A percentile compares a stretch with the other conserved stretches of the same genome.
These are phyloP conservation scores for Echinops telfairi DNA, from an alignment of 2,113 vertebrate genomes.

Conservation along the genomic window DNA sequence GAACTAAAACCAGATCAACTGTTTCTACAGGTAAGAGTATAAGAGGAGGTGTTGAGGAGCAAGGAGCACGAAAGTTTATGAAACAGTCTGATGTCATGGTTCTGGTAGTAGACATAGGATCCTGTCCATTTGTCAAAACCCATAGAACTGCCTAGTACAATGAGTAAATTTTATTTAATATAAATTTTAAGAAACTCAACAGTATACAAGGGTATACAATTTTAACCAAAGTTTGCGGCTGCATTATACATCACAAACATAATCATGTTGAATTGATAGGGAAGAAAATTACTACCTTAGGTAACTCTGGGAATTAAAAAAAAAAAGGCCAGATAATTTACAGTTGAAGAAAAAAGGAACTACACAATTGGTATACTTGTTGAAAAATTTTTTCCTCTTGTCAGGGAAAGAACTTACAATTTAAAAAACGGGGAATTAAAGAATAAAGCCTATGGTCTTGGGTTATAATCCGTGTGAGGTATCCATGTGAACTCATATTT, in stretches of 20 bases:
- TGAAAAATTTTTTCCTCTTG: not conserved
- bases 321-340: not conserved
- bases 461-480: too few species aligned
- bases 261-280: not conserved
- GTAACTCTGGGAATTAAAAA: not conserved
- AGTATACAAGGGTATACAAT: not conserved
- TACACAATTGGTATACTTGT: not conserved
- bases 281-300: not conserved
- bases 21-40: not conserved
- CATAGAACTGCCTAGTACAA: not conserved
- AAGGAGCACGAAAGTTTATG: not conserved
- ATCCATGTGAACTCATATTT: too few species aligned
- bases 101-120: not conserved
- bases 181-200: not conserved
- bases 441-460: too few species aligned
- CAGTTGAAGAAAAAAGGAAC: not conserved
- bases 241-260: not conserved
- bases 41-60: not conserved
- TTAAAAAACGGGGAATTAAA: too few species aligned
- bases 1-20: not conserved
- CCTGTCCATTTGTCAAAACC: not conserved
- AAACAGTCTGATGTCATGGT: not conserved
- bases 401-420: not conserved
- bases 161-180: not conserved
- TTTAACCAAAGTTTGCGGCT: not conserved